Conservation (phyloP, 2,113 vertebrate genomes). For the Neodontobutis hainanensis region DNA sequence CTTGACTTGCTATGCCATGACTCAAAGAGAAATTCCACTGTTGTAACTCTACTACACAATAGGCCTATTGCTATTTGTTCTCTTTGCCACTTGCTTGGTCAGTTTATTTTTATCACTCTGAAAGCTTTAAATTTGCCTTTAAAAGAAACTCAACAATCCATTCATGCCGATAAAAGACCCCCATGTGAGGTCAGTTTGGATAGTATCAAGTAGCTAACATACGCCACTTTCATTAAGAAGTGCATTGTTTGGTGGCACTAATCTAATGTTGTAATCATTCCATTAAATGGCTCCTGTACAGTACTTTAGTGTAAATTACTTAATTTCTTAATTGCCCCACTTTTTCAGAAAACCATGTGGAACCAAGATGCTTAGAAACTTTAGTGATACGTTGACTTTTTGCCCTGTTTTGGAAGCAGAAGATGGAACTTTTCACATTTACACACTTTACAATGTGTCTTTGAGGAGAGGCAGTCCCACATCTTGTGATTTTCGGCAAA, state of each 20-base stretch:
- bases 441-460: conserved; percentile 34
- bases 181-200: too few relatives aligned
- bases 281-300: conserved; percentile 16
- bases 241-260: conserved; percentile 2
- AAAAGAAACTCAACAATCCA: too few relatives aligned
- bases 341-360: conserved; percentile 28
- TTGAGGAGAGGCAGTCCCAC: conserved; percentile 32
- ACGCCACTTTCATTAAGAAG: background rate
- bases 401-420: conserved; percentile 2
- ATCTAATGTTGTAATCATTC: conserved; percentile 31
- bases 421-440: conserved; percentile 37
- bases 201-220: too few relatives aligned
- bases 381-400: conserved; percentile 9
- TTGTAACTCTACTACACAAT: too few relatives aligned
- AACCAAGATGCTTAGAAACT: conserved; percentile 4
- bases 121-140: too few relatives aligned
- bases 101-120: too few relatives aligned
- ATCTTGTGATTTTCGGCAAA: conserved; percentile 10
- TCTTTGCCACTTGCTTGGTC: too few relatives aligned
- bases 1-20: too few relatives aligned
- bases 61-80: too few relatives aligned
- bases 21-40: too few relatives aligned
- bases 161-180: too few relatives aligned
- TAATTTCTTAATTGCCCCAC: conserved; percentile 7
- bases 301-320: conserved; percentile 3